Evolutionary conservation across 2,113 vertebrate species (phyloP), one percentile per base, ranked within the genome.

Genomic region (Mastomys coucha): DNA sequence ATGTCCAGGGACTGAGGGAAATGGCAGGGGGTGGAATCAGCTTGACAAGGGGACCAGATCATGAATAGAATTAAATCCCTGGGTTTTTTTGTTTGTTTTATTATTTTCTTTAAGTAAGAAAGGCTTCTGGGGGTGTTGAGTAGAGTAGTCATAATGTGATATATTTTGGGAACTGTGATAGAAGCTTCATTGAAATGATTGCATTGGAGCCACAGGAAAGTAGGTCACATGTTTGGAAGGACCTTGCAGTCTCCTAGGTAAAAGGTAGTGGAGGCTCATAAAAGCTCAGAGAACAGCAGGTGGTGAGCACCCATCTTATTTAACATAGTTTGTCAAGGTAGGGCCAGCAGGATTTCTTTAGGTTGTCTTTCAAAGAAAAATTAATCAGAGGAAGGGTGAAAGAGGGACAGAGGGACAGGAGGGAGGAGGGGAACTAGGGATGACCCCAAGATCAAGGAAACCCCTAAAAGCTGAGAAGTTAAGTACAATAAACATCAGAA

Each of bases 181-280:
- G 19, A n/a, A 5, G 58, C 58, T n/a, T 9, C 89, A 6, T 45
- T 75, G 56, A 90, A 77, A 80, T 7, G 33, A 60, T 28, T 65
- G 7, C 3, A 3, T 11, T 42, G 31, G 58, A 39, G 19, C 36
- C 31, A 67, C 49, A 3, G 12, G 16, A 5, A 73, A 80, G 1
- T 4, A 14, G 33, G 26, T 4, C 2, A 87, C 42, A 20, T 24
- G 2, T 17, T 63, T 42, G 20, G 56, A 89, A 70, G 33, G 22
- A 14, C 1, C 9, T 3, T 22, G 33, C 2, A 19, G 28, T 8
- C 2, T 36, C 20, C 0, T 45, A 73, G 33, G 31, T 16, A 22
- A 39, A 20, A 91, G 67, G 14, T n/a, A 53, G 26, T 0, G 2
- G 60, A 19, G 16, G 16, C 8, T 19, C 0, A 2, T 0, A 2